Conservation (phyloP, 2,797 vertebrate genomes). For the Ctenosaura bakeri region DNA sequence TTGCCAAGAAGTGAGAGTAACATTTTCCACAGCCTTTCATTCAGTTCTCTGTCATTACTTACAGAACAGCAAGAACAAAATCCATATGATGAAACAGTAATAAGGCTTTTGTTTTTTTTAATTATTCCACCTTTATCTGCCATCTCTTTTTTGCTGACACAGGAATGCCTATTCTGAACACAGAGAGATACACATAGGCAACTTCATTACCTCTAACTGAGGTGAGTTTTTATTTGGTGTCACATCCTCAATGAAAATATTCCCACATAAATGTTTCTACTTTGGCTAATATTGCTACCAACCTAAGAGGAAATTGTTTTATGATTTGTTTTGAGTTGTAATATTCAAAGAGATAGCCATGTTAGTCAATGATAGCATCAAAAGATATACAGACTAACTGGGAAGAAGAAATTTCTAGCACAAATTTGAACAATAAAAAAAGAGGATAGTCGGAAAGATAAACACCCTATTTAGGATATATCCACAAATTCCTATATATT, state of each 20-base stretch:
- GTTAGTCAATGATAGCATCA: no score
- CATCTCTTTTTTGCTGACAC: neutral
- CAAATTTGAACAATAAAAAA: no score
- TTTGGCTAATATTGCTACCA: slow-evolving; percentile 12
- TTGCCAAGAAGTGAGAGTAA: neutral
- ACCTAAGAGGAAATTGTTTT: slow-evolving; percentile 13
- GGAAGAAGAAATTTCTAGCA: no score
- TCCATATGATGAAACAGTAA: slow-evolving; percentile 34
- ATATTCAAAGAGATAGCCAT: no score
- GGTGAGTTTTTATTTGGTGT: slow-evolving; percentile 35
- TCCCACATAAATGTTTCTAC: neutral
- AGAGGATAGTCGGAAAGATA: no score
- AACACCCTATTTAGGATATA: no score
- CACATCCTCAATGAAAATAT: neutral
- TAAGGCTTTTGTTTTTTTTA: neutral
- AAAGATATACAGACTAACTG: no score
- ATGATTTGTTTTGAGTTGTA: neutral
- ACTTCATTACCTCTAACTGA: slow-evolving; percentile 10
- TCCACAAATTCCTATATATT: no score
- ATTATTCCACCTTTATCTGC: neutral
- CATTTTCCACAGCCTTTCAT: slow-evolving; percentile 20
- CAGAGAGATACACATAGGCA: neutral
- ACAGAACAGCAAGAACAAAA: slow-evolving; percentile 1
- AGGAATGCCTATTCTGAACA: neutral
- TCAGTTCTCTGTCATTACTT: slow-evolving; percentile 9